Conservation (phyloP, 2,888 invertebrate genomes). For the Tinea trinotella region DNA sequence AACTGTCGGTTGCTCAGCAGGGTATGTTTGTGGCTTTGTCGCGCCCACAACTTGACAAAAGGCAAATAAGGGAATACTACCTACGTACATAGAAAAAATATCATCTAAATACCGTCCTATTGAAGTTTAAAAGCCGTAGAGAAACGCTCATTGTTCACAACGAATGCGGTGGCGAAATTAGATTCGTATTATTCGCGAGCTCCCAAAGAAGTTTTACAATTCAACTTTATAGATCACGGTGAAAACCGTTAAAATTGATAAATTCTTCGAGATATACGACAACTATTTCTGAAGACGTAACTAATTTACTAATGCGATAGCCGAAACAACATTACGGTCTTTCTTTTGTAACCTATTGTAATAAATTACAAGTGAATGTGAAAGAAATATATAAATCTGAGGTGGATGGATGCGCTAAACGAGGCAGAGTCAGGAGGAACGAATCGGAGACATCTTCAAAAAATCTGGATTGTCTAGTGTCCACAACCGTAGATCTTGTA, state of each 20-base stretch:
- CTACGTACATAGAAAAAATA: constrained; percentile 48
- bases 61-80: constrained; percentile 69
- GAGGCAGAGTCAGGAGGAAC: too few species aligned
- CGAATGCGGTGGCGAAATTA: constrained; percentile 65
- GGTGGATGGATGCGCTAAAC: too few species aligned
- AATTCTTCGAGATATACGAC: neutral
- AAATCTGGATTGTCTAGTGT: too few species aligned
- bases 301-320: neutral
- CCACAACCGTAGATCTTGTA: too few species aligned
- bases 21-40: constrained; percentile 69
- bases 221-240: constrained; percentile 23
- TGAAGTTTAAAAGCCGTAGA: constrained; percentile 69
- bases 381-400: too few species aligned
- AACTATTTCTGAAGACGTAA: constrained; percentile 7
- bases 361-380: neutral
- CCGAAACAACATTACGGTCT: neutral
- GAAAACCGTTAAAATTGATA: constrained; percentile 32
- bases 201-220: constrained; percentile 21
- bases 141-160: constrained; percentile 57
- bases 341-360: neutral
- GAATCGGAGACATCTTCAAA: too few species aligned
- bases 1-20: constrained; percentile 59
- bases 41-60: constrained; percentile 68
- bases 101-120: constrained; percentile 66
- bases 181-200: constrained; percentile 54